Conservation (phyloP, 2,113 vertebrate genomes). For the Tupaia tana region DNA sequence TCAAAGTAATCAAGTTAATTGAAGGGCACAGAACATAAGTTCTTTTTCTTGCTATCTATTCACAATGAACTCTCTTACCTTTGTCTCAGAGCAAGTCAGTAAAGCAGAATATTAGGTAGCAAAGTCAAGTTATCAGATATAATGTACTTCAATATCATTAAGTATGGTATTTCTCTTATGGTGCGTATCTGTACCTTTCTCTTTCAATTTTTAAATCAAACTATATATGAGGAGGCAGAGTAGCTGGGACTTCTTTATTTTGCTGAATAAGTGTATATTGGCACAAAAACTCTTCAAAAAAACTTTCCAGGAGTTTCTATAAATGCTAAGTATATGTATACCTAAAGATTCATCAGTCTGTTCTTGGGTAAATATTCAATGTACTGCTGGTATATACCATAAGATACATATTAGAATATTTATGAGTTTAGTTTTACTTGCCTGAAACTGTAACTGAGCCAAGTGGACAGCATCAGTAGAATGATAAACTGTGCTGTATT, state of each 20-base stretch:
- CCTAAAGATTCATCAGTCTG: neutral
- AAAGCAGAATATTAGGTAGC: constrained; percentile 1
- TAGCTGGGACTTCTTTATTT: neutral
- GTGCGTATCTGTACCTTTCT: neutral
- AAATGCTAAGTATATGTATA: neutral
- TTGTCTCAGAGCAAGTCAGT: neutral
- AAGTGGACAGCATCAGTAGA: neutral
- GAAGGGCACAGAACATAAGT: neutral
- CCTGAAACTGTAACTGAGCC: neutral
- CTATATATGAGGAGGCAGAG: neutral
- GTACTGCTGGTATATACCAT: no score
- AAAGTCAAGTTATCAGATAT: neutral
- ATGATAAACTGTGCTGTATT: neutral
- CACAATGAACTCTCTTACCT: neutral
- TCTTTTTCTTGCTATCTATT: constrained; percentile 17
- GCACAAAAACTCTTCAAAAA: neutral
- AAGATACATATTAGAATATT: neutral
- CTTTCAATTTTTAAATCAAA: neutral
- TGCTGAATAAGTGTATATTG: neutral
- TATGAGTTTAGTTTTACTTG: neutral
- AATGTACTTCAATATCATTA: neutral
- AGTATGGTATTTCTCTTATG: neutral
- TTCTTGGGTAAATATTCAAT: neutral
- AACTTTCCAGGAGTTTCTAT: neutral
- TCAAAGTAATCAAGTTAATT: constrained; percentile 51